These are phyloP conservation scores for Liposcelis brunnea DNA, from an alignment of 2,888 invertebrate species.

Conservation along the genomic window DNA sequence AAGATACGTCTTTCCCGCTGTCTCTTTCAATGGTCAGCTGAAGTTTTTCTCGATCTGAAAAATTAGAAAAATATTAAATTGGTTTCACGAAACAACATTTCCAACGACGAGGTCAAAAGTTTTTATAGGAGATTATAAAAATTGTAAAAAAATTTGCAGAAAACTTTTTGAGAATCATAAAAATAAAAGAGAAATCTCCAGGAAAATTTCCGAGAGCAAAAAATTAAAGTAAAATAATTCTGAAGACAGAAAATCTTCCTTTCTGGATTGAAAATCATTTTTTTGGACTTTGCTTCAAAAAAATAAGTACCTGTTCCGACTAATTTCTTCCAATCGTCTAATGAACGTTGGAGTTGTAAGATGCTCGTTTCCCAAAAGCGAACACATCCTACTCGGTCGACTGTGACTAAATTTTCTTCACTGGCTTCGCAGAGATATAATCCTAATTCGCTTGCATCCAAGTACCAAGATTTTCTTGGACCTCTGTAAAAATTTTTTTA, in stretches of 20 bases:
- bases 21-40: conserved; percentile 59
- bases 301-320: conserved; percentile 17
- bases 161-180: no score
- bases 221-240: no score
- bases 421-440: conserved; percentile 15
- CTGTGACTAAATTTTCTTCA: conserved; percentile 33
- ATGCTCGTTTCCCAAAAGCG: conserved; percentile 35
- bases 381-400: conserved; percentile 36
- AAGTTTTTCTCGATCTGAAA: conserved; percentile 32
- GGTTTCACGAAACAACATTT: no score
- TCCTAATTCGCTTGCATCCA: neutral
- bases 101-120: no score
- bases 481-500: neutral
- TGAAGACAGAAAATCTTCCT: no score
- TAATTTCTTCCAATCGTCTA: conserved; percentile 30
- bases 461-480: neutral
- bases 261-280: no score
- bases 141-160: no score
- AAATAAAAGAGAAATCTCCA: no score
- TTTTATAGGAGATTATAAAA: no score
- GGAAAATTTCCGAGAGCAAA: no score
- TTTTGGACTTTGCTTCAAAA: no score
- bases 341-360: conserved; percentile 26
- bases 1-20: conserved; percentile 44
- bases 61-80: conserved; percentile 7